phyloP scores from a whole-genome alignment of 2,797 vertebrate genomes.

The Moxostoma hubbsi region DNA sequence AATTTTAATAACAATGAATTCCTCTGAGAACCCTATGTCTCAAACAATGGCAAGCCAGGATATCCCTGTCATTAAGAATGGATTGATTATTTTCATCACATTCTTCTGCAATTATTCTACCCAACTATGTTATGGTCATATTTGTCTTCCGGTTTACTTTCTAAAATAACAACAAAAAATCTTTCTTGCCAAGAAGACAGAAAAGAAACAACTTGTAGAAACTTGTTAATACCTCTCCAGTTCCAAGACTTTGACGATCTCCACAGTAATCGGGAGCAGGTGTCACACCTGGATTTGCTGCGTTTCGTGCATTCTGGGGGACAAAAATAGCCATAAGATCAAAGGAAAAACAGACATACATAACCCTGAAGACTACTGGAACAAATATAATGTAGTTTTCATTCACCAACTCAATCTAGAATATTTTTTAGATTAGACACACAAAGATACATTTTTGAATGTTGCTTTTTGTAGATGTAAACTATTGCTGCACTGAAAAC shows the following conservation, averaged over 20 bases:
- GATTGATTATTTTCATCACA: constrained; percentile 12
- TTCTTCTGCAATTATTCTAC: not conserved
- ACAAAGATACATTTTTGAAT: too few species aligned
- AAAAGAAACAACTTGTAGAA: not conserved
- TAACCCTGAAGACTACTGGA: too few species aligned
- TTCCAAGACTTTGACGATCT: constrained; percentile 70
- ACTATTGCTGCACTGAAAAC: too few species aligned
- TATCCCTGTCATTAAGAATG: constrained; percentile 61
- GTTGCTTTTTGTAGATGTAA: too few species aligned
- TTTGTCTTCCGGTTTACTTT: too few species aligned
- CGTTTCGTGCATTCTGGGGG: constrained; percentile 64
- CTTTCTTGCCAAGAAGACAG: too few species aligned
- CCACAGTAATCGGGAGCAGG: constrained; percentile 73
- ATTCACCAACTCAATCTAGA: too few species aligned
- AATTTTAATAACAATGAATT: not conserved
- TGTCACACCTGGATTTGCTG: constrained; percentile 63
- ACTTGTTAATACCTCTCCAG: constrained; percentile 70
- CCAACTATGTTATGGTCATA: not conserved
- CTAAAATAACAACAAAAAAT: too few species aligned
- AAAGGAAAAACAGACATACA: not conserved
- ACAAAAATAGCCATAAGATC: not conserved
- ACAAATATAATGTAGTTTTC: too few species aligned
- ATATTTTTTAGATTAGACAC: too few species aligned
- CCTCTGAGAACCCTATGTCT: constrained; percentile 66
- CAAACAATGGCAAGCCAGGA: constrained; percentile 76